Evolutionary conservation across 2,888 invertebrate genomes (phyloP).

Genomic region (Eupithecia tripunctaria): DNA sequence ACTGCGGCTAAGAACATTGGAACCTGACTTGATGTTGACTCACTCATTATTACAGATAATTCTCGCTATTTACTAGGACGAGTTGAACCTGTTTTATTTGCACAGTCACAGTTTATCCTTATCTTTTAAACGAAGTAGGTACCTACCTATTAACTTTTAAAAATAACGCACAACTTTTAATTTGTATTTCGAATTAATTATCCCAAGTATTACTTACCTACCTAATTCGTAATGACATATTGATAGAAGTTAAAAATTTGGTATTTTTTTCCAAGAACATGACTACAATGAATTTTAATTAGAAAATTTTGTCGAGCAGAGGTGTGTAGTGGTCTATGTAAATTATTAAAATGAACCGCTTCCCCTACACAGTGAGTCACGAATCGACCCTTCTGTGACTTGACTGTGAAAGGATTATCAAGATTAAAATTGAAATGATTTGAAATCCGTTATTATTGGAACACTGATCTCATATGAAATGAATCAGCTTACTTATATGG

Average conservation of each 20-base stretch:
- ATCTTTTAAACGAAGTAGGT: background rate
- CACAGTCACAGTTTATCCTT: background rate
- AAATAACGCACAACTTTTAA: background rate
- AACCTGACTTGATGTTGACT: constrained; percentile 47
- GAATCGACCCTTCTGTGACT: constrained; percentile 29
- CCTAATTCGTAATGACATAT: background rate
- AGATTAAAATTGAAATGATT: constrained; percentile 32
- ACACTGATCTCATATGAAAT: constrained; percentile 66
- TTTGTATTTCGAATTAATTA: background rate
- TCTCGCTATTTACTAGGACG: constrained; percentile 47
- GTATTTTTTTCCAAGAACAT: background rate
- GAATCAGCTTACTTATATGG: constrained; percentile 65
- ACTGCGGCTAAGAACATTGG: constrained; percentile 48
- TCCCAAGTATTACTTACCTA: background rate
- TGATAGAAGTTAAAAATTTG: background rate
- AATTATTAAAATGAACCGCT: constrained; percentile 20
- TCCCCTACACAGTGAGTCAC: constrained; percentile 34
- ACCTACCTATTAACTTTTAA: background rate
- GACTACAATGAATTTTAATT: background rate
- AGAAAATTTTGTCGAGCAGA: constrained; percentile 14
- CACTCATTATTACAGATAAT: constrained; percentile 54
- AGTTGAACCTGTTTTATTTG: constrained; percentile 40
- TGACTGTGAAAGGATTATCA: constrained; percentile 29
- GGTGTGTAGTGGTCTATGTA: background rate
- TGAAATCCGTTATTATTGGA: constrained; percentile 16